Evolutionary conservation across 2,113 vertebrate genomes (phyloP).

Genomic region (Galbula dea): DNA sequence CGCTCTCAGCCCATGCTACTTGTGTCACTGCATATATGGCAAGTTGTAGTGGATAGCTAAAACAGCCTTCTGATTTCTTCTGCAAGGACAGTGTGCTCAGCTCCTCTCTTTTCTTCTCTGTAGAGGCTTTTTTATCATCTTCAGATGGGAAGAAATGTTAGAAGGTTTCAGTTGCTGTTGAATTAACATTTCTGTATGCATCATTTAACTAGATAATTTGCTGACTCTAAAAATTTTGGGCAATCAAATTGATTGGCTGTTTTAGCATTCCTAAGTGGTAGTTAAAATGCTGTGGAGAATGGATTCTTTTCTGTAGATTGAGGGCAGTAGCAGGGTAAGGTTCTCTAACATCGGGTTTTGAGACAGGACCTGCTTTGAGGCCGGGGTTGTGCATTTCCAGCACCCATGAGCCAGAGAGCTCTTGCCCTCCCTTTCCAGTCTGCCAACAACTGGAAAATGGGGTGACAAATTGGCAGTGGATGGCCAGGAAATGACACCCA

Average conservation of each 20-base stretch:
- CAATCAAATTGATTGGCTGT: not conserved
- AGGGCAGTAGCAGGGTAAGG: not conserved
- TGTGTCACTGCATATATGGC: not conserved
- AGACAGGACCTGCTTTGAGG: not conserved
- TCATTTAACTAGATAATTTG: slow-evolving; percentile 52
- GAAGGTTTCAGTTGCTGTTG: not conserved
- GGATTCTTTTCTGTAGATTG: not conserved
- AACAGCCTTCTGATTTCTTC: not conserved
- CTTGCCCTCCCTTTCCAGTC: not conserved
- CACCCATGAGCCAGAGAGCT: not conserved
- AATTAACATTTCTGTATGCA: slow-evolving; percentile 8
- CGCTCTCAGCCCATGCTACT: not conserved
- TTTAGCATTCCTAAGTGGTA: not conserved
- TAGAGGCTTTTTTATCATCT: not conserved
- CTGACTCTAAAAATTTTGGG: slow-evolving; percentile 30
- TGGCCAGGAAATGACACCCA: not conserved
- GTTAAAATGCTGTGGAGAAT: slow-evolving; percentile 6
- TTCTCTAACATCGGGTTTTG: not conserved
- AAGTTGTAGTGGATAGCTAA: not conserved
- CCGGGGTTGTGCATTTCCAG: not conserved
- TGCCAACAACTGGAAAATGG: not conserved
- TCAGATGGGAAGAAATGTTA: not conserved
- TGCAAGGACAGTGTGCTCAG: not conserved
- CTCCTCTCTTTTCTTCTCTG: not conserved
- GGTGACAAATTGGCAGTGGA: not conserved